Evolutionary conservation across 1,140 invertebrate species (phyloP), one percentile per base, ranked within the genome.

Genomic region (Sesamia nonagrioides): DNA sequence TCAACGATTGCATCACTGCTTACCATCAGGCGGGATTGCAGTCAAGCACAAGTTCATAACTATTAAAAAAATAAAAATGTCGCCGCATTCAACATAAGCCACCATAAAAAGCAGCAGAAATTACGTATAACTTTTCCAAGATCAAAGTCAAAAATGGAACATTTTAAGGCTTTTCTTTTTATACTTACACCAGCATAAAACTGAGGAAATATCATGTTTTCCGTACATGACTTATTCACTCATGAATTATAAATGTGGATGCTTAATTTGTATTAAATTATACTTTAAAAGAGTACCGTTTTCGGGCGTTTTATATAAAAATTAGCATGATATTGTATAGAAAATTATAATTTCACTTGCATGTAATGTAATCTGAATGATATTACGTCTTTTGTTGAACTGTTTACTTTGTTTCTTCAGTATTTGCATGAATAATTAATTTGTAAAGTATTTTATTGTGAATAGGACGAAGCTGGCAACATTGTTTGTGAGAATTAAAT

Each of bases 251-350:
- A 68, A 63, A 68, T 77, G 61, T 68, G 74, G 37, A 52, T 33
- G 15, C 35, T 76, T 68, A 76, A 77, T 66, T 77, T 77, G 74
- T 68, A 50, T 50, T 77, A 68, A 77, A 77, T 77, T 77, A 77
- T 77, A 77, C 60, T 68, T 68, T 66, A 56, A 52, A 68, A 68
- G 42, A 13, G 35, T 37, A 77, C 50, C 27, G 54, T 68, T 50
- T 68, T 63, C 74, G 18, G 45, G 18, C 66, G 45, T 50, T 69
- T 72, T 37, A 69, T 48, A 21, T 50, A 21, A 35, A 50, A 75
- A 75, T 75, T 75, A 61, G 73, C 73, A 75, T 75, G 56, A 35
- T 48, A 75, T 75, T 75, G 73, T 75, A 37, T 63, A 58, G 42
- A 48, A 37, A 61, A 75, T 42, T 63, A 75, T 61, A 74, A 74